Evolutionary conservation across 2,113 vertebrate species (phyloP).

Genomic region (Lanius collurio): DNA sequence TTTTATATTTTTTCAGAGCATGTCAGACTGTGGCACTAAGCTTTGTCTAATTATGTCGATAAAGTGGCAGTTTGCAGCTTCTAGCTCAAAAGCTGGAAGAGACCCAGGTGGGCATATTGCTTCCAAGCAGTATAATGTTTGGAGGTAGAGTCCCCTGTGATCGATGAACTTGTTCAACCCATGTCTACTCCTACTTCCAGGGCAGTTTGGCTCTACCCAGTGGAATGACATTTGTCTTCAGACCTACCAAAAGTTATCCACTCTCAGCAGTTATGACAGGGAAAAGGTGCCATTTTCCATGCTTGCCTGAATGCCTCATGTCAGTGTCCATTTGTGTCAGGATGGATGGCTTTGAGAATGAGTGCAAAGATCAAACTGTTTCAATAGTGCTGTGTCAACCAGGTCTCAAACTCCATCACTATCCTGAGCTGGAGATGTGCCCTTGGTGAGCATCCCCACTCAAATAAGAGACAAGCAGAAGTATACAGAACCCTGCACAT

Average conservation of each 20-base stretch:
- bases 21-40: background rate
- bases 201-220: background rate
- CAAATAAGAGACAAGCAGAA: background rate
- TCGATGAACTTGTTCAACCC: background rate
- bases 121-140: background rate
- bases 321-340: slow-evolving; percentile 10
- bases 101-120: background rate
- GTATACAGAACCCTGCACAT: background rate
- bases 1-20: background rate
- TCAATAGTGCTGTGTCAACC: slow-evolving; percentile 20
- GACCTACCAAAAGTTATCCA: background rate
- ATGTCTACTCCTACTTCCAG: background rate
- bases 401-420: background rate
- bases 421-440: background rate
- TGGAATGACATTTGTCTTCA: background rate
- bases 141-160: background rate
- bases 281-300: slow-evolving; percentile 46
- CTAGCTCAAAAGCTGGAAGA: background rate
- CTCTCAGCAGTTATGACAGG: background rate
- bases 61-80: background rate
- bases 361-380: slow-evolving; percentile 28
- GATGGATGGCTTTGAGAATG: slow-evolving; percentile 22
- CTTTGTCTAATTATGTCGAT: background rate
- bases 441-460: background rate
- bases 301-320: slow-evolving; percentile 35